Percentiles rank a stretch among this genome's conserved stretches.
These are phyloP conservation scores for Pseudopipra pipra DNA, from an alignment of 2,113 vertebrate species.

Conservation along the genomic window DNA sequence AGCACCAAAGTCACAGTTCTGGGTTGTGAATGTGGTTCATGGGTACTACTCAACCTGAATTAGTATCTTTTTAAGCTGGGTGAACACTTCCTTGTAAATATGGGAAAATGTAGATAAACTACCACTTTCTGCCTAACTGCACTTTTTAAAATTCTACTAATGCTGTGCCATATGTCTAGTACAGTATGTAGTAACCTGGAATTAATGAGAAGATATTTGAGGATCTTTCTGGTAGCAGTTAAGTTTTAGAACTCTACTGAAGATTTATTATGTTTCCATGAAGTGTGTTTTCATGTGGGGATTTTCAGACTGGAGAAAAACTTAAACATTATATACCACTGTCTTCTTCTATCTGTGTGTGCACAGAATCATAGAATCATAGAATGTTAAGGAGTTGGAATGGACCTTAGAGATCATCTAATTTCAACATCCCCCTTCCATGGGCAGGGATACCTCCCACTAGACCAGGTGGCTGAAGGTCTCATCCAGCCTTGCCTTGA, in stretches of 20 bases:
- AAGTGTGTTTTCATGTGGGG: not conserved
- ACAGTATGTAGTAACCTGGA: not conserved
- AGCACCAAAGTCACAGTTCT: not conserved
- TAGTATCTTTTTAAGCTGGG: not conserved
- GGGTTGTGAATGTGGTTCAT: not conserved
- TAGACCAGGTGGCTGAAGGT: not conserved
- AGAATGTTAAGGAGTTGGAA: not conserved
- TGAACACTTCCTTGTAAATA: not conserved
- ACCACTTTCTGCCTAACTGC: not conserved
- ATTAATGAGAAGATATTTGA: not conserved
- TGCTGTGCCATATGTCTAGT: not conserved
- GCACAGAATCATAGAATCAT: not conserved
- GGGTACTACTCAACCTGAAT: not conserved
- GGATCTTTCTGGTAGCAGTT: not conserved
- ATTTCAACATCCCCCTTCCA: not conserved
- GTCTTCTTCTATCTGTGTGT: not conserved
- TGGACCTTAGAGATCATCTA: not conserved
- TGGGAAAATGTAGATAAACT: not conserved
- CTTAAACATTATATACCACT: not conserved
- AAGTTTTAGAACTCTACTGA: not conserved
- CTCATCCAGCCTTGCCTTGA: not conserved
- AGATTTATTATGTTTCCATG: not conserved
- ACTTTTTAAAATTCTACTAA: not conserved
- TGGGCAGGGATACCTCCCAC: not conserved
- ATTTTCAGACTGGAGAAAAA: not conserved